Evolutionary conservation across 2,113 vertebrate species (phyloP).

Genomic region (Cichladusa arquata): DNA sequence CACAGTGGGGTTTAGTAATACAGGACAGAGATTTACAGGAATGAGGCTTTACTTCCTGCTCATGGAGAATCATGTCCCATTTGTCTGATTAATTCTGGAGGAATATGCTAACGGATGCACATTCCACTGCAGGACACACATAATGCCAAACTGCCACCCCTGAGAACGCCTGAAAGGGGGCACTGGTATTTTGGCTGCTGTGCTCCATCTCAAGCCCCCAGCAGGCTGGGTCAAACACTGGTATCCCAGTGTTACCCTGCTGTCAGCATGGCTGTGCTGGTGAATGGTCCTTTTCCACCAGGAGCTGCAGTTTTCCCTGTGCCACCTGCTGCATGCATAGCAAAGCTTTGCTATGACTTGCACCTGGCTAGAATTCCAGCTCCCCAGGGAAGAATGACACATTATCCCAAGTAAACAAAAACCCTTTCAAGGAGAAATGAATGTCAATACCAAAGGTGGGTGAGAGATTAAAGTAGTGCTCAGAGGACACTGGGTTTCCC

Average conservation of each 20-base stretch:
- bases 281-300: background rate
- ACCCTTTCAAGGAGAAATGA: background rate
- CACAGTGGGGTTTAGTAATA: background rate
- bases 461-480: background rate
- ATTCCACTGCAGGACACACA: background rate
- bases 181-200: background rate
- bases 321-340: fast-evolving
- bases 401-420: background rate
- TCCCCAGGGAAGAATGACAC: background rate
- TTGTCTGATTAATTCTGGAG: background rate
- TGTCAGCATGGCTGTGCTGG: background rate
- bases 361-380: background rate
- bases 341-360: background rate
- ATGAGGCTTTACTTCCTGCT: background rate
- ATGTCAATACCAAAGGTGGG: background rate
- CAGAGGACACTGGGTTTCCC: background rate
- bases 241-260: background rate
- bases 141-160: background rate
- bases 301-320: background rate
- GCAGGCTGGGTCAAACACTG: background rate
- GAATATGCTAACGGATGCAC: background rate
- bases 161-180: background rate
- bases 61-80: background rate
- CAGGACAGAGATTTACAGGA: background rate
- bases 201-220: background rate